Percentiles rank a stretch among this genome's conserved stretches.
Evolutionary conservation across 2,888 invertebrate species (phyloP).

Genomic region (Temnothorax rugatulus): DNA sequence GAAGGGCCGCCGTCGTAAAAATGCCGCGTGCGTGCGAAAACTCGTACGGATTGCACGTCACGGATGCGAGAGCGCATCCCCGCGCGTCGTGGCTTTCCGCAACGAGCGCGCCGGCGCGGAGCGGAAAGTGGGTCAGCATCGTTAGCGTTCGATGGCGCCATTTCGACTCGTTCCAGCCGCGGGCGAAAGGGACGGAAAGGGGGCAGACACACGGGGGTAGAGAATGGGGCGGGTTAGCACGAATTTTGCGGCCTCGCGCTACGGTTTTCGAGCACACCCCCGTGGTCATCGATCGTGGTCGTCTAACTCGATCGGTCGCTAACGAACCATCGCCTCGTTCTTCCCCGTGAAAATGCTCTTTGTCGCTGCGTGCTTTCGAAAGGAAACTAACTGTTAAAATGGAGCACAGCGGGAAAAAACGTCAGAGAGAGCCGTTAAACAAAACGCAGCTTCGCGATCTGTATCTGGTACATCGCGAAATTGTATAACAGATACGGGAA

Average conservation of each 20-base stretch:
- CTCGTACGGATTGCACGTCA: slow-evolving; percentile 51
- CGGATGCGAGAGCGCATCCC: slow-evolving; percentile 52
- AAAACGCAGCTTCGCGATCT: neutral
- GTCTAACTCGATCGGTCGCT: slow-evolving; percentile 72
- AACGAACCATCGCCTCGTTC: slow-evolving; percentile 68
- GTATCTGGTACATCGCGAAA: neutral
- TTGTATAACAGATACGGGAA: neutral
- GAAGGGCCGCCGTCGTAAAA: slow-evolving; percentile 48
- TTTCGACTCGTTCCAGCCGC: slow-evolving; percentile 64
- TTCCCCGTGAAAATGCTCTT: slow-evolving; percentile 62
- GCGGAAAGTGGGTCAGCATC: slow-evolving; percentile 79
- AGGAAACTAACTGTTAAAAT: slow-evolving; percentile 35
- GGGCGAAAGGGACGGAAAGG: slow-evolving; percentile 49
- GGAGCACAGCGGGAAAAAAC: neutral
- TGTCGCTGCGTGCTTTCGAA: slow-evolving; percentile 43
- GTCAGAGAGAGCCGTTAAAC: slow-evolving; percentile 1
- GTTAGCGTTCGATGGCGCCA: slow-evolving; percentile 78
- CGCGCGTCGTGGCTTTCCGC: slow-evolving; percentile 50
- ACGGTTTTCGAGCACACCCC: slow-evolving; percentile 58
- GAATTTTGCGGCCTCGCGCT: slow-evolving; percentile 68
- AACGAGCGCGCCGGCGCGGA: slow-evolving; percentile 66
- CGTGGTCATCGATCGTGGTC: slow-evolving; percentile 65
- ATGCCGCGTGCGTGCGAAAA: slow-evolving; percentile 45
- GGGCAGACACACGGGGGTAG: slow-evolving; percentile 33
- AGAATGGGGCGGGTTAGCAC: slow-evolving; percentile 55